A percentile compares a stretch with the other conserved stretches of the same genome.
Conservation (phyloP, 2,888 invertebrate species). For the Incurvaria masculella region DNA sequence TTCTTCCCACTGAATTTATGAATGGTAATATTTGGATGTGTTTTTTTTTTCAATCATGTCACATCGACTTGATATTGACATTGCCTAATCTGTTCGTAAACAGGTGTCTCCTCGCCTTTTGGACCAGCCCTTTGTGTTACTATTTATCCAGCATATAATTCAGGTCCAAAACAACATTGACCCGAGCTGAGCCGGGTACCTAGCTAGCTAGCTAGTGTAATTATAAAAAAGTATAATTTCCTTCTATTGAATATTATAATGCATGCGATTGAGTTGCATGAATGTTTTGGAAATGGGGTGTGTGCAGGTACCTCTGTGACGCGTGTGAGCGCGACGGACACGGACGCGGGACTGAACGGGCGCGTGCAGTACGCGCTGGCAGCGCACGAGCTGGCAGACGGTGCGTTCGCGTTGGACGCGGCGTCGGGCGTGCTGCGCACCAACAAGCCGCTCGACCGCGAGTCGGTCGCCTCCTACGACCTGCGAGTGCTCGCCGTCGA, state of each 20-base stretch:
- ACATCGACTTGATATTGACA: too few relatives aligned
- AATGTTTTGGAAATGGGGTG: slow-evolving; percentile 6
- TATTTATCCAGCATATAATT: too few relatives aligned
- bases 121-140: too few relatives aligned
- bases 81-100: too few relatives aligned
- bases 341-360: slow-evolving; percentile 85
- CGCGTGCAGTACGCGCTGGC: slow-evolving; percentile 77
- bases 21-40: too few relatives aligned
- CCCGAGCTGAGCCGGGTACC: not conserved
- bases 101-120: too few relatives aligned
- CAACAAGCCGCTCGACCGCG: slow-evolving; percentile 86
- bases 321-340: slow-evolving; percentile 78
- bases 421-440: slow-evolving; percentile 91
- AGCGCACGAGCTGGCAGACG: slow-evolving; percentile 73
- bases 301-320: slow-evolving; percentile 65
- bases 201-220: not conserved
- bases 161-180: too few relatives aligned
- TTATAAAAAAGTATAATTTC: not conserved
- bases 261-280: not conserved
- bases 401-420: slow-evolving; percentile 89
- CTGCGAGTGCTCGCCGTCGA: slow-evolving; percentile 88
- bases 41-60: too few relatives aligned
- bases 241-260: not conserved
- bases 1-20: too few relatives aligned
- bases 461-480: slow-evolving; percentile 81